Evolutionary conservation across 2,113 vertebrate species (phyloP), one percentile per base, ranked within the genome.

Genomic region (Oostethus manadensis): DNA sequence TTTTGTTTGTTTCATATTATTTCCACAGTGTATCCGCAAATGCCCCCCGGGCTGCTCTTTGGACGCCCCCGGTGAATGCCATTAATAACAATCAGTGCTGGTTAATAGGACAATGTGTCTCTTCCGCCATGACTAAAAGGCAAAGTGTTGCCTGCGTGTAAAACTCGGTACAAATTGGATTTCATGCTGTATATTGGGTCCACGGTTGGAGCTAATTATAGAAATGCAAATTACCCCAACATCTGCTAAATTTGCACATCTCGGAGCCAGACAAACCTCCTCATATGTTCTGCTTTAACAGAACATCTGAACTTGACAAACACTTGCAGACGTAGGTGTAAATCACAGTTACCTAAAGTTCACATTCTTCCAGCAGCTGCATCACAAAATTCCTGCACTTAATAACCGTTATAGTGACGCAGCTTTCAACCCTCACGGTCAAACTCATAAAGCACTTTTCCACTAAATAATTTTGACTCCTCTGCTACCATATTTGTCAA

Each of bases 141-240:
- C 3, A 11, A 42, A 42, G 38, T 42, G 38, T 42, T 38, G 16
- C 64, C 49, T 76, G 46, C 9, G 17, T 3, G 45, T 18, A 46
- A 70, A 75, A 77, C 65, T 14, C 3, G 11, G 11, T 42, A 42
- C 38, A 42, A 9, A 42, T 33, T 77, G 26, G 51, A 65, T 73
- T 58, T 72, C 66, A 68, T 15, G 51, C 60, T 66, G 69, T 65
- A 49, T 51, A 56, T 67, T 46, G 56, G 43, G 18, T 61, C 76
- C 42, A 46, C 58, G 62, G 48, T 42, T 63, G 47, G 55, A 73
- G 55, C 40, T 56, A 20, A 50, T 59, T 45, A 62, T 64, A 59
- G 54, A 73, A 67, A 75, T 72, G 65, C 26, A 70, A 74, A 77
- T 61, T 15, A 23, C 17, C 21, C 15, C 26, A 48, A 74, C 58